Evolutionary conservation across 2,888 invertebrate species (phyloP), one percentile per base, ranked within the genome.

Genomic region (Agriopis marginaria): DNA sequence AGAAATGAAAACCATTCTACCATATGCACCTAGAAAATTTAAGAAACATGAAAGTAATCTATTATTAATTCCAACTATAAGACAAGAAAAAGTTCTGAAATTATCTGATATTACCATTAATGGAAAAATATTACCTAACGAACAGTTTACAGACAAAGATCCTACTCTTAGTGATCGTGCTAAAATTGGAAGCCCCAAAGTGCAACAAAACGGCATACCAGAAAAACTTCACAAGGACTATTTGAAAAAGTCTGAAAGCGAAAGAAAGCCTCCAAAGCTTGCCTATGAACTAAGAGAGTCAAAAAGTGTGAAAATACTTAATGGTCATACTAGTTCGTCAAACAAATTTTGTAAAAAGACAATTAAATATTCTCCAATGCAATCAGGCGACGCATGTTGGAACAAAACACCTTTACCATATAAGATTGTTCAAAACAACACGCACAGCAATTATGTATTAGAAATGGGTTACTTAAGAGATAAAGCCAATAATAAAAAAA

Each of bases 1-100:
- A 9, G 17, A 55, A 40, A n/a, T 55, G 39, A 5, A n/a, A 40
- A 55, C 14, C 40, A 55, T 40, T 39, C 9, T 11, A 8, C 54
- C 39, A 12, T 39, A 54, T 54, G 54, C 54, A 2, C 39, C 39
- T 12, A 54, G 32, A n/a, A 39, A n/a, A n/a, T 54, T 54, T 54
- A 39, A 39, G n/a, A 54, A 39, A 39, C n/a, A 39, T 32, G n/a
- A 8, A 32, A 44, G 11, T 40, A 8, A 40, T 17, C 10, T 14
- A 44, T 44, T 44, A 17, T 44, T 86, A 54, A 72, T 82, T 60
- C 82, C 42, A 11, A 44, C 11, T 10, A 1, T 9, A 83, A 17
- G 17, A 56, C 17, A 10, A 56, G 17, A 44, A 17, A 10, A 11
- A 7, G 10, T 86, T 54, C 0, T n/a, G 9, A 40, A 39, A 4